Conservation (phyloP, 2,888 invertebrate species). For the Nomada lathburiana region DNA sequence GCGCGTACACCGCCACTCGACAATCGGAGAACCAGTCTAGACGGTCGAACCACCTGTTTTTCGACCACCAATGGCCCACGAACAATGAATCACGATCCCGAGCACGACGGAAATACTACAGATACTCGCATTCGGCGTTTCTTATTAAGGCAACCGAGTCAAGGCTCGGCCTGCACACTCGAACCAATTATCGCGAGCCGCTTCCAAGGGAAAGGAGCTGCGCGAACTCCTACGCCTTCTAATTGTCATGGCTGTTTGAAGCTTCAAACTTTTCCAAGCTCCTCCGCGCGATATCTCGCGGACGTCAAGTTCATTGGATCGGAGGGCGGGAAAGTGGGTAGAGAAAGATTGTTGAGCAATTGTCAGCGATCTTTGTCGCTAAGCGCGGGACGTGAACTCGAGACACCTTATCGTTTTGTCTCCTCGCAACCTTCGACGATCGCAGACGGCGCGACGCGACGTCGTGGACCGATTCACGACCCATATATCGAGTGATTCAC, state of each 20-base stretch:
- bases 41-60: slow-evolving; percentile 43
- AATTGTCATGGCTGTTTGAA: neutral
- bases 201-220: slow-evolving; percentile 42
- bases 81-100: slow-evolving; percentile 63
- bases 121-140: slow-evolving; percentile 76
- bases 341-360: slow-evolving; percentile 47
- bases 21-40: neutral
- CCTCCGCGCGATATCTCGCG: neutral
- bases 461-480: slow-evolving; percentile 24
- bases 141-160: slow-evolving; percentile 83
- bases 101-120: slow-evolving; percentile 68
- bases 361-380: slow-evolving; percentile 39
- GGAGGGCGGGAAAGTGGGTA: slow-evolving; percentile 41
- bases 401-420: slow-evolving; percentile 15
- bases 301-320: neutral
- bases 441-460: slow-evolving; percentile 33
- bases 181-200: slow-evolving; percentile 66
- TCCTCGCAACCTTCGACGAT: slow-evolving; percentile 34
- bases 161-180: slow-evolving; percentile 74
- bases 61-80: slow-evolving; percentile 30
- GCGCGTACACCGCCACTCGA: neutral
- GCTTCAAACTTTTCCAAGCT: slow-evolving; percentile 32
- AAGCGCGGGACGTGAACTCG: slow-evolving; percentile 27
- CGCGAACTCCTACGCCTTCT: slow-evolving; percentile 58
- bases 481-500: slow-evolving; percentile 55